Evolutionary conservation across 2,113 vertebrate genomes (phyloP).

Genomic region (Campylomormyrus numenius): DNA sequence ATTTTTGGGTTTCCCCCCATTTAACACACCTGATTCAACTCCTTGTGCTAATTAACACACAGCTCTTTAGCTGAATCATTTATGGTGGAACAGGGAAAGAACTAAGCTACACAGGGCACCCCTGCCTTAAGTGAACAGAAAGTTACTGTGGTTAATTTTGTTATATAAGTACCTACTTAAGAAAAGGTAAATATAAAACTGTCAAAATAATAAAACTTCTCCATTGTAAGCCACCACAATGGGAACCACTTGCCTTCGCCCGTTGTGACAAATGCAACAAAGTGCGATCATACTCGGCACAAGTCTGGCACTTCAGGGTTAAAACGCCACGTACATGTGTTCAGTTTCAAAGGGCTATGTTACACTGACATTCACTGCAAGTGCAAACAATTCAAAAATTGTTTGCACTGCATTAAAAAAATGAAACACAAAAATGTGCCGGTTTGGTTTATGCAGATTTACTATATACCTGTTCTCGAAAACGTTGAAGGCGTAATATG

Average conservation of each 20-base stretch:
- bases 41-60: too few relatives aligned
- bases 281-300: neutral
- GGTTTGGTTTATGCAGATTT: neutral
- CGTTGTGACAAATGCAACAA: neutral
- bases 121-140: neutral
- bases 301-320: neutral
- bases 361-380: neutral
- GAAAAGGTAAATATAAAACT: neutral
- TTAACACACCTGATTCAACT: too few relatives aligned
- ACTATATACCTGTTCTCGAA: neutral
- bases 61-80: too few relatives aligned
- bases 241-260: neutral
- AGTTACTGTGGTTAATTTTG: neutral
- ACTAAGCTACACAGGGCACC: too few relatives aligned
- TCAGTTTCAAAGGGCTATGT: neutral
- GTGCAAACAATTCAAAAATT: neutral
- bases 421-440: neutral
- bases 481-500: neutral
- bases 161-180: neutral
- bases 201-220: neutral
- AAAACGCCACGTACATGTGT: neutral
- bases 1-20: too few relatives aligned
- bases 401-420: neutral
- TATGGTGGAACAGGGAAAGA: too few relatives aligned
- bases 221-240: neutral